These are phyloP conservation scores for Scomber colias DNA, from an alignment of 2,113 vertebrate genomes.

Conservation along the genomic window DNA sequence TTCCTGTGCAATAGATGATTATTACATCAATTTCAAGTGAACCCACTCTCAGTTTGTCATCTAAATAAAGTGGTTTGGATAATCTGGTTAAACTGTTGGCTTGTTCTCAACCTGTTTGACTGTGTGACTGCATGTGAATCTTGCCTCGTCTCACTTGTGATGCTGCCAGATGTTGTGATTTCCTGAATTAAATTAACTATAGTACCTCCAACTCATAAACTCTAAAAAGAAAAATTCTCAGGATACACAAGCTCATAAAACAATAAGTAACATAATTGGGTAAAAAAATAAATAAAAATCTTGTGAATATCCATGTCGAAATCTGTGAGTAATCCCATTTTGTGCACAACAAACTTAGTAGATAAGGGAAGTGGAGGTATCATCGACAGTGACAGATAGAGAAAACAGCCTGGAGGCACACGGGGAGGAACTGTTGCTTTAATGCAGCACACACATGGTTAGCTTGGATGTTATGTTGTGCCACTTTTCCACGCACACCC, in stretches of 20 bases:
- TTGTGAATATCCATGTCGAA: neutral
- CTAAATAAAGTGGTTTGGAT: neutral
- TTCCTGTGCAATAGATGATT: too few relatives aligned
- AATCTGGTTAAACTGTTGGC: neutral
- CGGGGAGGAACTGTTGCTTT: conserved; percentile 42
- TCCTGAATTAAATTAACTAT: neutral
- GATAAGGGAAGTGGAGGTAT: neutral
- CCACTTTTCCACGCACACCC: conserved; percentile 17
- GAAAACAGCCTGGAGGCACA: conserved; percentile 37
- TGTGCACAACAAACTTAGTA: neutral
- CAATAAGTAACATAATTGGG: too few relatives aligned
- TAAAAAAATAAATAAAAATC: neutral
- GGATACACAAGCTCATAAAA: neutral
- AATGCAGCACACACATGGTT: conserved; percentile 46
- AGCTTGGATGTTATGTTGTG: conserved; percentile 36
- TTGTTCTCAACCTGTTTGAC: neutral
- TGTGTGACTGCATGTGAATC: neutral
- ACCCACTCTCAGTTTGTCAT: neutral
- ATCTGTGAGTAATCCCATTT: neutral
- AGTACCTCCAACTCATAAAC: neutral
- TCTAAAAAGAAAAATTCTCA: neutral
- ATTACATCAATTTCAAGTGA: too few relatives aligned
- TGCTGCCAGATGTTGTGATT: neutral
- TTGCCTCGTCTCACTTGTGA: neutral
- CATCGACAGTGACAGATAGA: conserved; percentile 27